These are phyloP conservation scores for Drosophila hamatofila DNA, from an alignment of 2,888 invertebrate genomes.

Conservation along the genomic window DNA sequence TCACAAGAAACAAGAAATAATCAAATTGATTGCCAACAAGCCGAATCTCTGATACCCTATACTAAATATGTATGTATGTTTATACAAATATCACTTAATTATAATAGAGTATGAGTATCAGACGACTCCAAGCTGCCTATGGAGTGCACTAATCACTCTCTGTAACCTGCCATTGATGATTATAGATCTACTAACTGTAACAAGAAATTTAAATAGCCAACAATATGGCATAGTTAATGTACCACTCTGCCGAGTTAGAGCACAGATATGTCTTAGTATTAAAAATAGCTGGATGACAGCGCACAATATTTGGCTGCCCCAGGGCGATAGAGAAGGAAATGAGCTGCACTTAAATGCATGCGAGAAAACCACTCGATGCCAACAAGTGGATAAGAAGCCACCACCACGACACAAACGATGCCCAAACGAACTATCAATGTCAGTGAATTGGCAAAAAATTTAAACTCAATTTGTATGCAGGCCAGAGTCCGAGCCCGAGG, in stretches of 20 bases:
- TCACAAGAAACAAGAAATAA: conserved; percentile 38
- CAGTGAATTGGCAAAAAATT: conserved; percentile 81
- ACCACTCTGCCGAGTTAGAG: conserved; percentile 10
- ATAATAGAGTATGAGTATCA: background rate
- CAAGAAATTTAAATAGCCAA: background rate
- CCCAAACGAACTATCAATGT: conserved; percentile 82
- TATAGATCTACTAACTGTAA: background rate
- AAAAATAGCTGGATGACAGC: conserved; percentile 71
- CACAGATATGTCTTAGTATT: conserved; percentile 47
- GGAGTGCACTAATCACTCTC: background rate
- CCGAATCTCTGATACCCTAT: conserved; percentile 43
- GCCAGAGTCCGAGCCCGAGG: conserved; percentile 57
- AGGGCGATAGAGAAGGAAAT: conserved; percentile 76
- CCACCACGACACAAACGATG: conserved; percentile 80
- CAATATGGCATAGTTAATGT: background rate
- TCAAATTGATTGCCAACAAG: background rate
- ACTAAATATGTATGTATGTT: background rate
- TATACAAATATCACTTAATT: background rate
- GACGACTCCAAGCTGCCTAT: no score
- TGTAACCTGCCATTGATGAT: no score
- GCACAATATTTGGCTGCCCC: conserved; percentile 55
- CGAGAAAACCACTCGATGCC: conserved; percentile 80
- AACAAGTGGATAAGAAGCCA: conserved; percentile 82
- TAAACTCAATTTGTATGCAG: conserved; percentile 79
- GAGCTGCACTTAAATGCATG: conserved; percentile 79